Evolutionary conservation across 2,113 vertebrate species (phyloP), one percentile per base, ranked within the genome.

Genomic region (Grus americana): DNA sequence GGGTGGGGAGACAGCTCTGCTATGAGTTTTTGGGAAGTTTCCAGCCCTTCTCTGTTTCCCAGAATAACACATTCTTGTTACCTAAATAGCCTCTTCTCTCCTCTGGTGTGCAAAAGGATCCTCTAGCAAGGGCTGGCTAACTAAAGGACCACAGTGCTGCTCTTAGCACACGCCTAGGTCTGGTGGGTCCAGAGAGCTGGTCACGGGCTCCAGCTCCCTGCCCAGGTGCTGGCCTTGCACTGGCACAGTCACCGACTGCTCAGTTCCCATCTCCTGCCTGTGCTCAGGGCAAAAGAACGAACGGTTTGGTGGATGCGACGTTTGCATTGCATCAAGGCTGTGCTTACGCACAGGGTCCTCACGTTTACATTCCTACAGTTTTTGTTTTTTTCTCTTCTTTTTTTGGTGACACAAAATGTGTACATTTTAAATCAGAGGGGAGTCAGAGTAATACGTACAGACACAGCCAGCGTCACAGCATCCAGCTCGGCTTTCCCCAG

Each of bases 401-500:
- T 61, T 83, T 74, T 36, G 5, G 30, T 10, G 23, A 40, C 34
- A n/a, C 2, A 1, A 17, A 44, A 38, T 44, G 76, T 5, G 1
- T 10, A 8, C 11, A 11, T 52, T 93, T 61, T 42, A 75, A 65
- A 44, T 15, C 23, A 20, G 19, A 63, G 9, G 10, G 16, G 4
- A 47, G 38, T 5, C 2, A 10, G 50, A 49, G 57, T 21, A 7
- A 15, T 83, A 98, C 98, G 0, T 98, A 99, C 99, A 0, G 98
- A 98, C 10, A 98, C 98, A 0, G 99, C 99, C n/a, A 99, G 97
- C 2, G 98, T 99, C 79, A 99, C 99, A 0, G 99, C 98, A 2
- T 99, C 99, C 93, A 99, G 96, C 85, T 99, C 99, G 0, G 98
- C 90, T 84, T 99, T 99, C 71, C 99, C 99, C 97, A 99, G 96